Base-by-base conservation (phyloP, 2,888 invertebrate species). In the Clostera curtula region DNA sequence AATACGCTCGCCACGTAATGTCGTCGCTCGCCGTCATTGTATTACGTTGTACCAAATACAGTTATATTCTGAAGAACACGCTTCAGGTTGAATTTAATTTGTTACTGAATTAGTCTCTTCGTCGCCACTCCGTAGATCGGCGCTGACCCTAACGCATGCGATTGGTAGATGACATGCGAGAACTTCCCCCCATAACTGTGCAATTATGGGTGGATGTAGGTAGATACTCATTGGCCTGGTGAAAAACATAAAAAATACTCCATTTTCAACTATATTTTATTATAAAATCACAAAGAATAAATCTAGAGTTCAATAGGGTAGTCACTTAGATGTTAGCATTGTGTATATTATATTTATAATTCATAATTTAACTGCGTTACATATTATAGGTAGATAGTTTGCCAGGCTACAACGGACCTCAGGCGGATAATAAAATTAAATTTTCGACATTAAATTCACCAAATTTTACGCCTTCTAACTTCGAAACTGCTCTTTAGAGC, bases 261-360 rank as follows among this genome's bases (percentile, higher is more conserved):
- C 47, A 63, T 72, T 76, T 77, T 75, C 73, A 80, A 75, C 77
- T 80, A 80, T 79, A 75, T 87, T 88, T 88, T 88, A 88, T 87
- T 88, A 87, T 86, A 88, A 88, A 88, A 87, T 87, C 87, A 88
- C 88, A 88, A 88, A 88, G 87, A 87, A 87, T 87, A 88, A 86
- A 86, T 87, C 87, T 88, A 88, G 87, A 87, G 85, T 85, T 86
- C 82, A 82, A 74, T 82, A 82, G 76, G 72, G 73, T 75, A 75
- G 75, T 79, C 74, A 75, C 76, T 77, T 77, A 75, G 67, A 65
- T 71, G 59, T 65, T 73, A 73, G 65, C 70, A 68, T 70, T 68
- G 69, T 74, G 65, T 73, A 68, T 50, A 50, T n/a, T n/a, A n/a
- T 71, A 69, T 67, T 70, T 67, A 70, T 73, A 70, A 67, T 65